Evolutionary conservation across 1,140 invertebrate genomes (phyloP), one percentile per base, ranked within the genome.

Genomic region (Chrysomallon squamiferum): DNA sequence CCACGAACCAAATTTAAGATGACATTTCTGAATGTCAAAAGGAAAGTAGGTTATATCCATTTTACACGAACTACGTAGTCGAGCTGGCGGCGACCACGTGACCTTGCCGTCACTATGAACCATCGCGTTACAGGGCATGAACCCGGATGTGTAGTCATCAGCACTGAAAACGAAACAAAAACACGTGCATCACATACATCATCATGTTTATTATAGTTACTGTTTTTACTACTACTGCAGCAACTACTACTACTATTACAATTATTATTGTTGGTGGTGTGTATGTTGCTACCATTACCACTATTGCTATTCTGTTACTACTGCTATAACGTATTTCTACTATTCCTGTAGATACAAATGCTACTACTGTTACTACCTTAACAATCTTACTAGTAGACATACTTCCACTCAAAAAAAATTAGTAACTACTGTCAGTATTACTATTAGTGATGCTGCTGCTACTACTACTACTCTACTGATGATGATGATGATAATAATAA

Each of bases 1-100:
- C 87, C 87, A 88, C 20, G 84, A 85, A 29, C 86, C 86, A 68
- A 87, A 86, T 60, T 84, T 86, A 59, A 85, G 50, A 18, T 38
- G 59, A 59, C 79, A 81, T 84, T 93, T 68, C 62, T 84, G 84
- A 52, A 69, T 79, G 59, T 85, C 84, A 54, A 85, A 85, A 0
- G 84, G 84, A 61, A 85, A 85, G 68, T 73, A 84, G 0, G 80
- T 84, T 20, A 85, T 82, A 87, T 98, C 93, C 74, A 98, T 97
- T 88, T 97, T 94, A 84, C 95, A 97, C 83, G 95, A 96, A 68
- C 94, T 84, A 20, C 76, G 71, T 3, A 81, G 66, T 57, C 76
- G 65, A 7, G 68, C 75, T 7, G 79, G 80, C 4, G 81, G 81
- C 1, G 75, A 72, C 80, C 80, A 83, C 57, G 74, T 74, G 15